phyloP scores from a whole-genome alignment of 2,888 invertebrate genomes.

The Sesamia inferens region DNA sequence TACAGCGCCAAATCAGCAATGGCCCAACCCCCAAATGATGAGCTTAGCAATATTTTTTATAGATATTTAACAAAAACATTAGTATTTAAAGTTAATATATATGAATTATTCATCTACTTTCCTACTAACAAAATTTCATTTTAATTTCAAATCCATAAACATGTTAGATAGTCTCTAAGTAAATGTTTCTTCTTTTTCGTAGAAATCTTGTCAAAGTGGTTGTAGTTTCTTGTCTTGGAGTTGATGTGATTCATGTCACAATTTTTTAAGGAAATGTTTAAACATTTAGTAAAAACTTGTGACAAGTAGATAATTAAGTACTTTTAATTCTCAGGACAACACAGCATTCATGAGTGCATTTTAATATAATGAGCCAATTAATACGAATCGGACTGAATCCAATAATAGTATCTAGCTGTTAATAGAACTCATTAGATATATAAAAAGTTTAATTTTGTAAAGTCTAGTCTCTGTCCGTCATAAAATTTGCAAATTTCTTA shows the following conservation, averaged over 20 bases:
- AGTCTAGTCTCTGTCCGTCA: background rate
- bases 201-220: too few species aligned
- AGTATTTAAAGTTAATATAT: background rate
- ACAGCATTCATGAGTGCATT: slow-evolving; percentile 20
- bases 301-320: slow-evolving; percentile 2
- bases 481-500: too few species aligned
- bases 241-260: too few species aligned
- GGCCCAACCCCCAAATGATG: background rate
- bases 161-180: background rate
- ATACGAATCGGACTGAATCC: slow-evolving; percentile 1
- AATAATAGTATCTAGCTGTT: background rate
- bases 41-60: background rate
- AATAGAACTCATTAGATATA: background rate
- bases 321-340: slow-evolving; percentile 4
- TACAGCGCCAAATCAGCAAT: background rate
- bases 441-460: too few species aligned
- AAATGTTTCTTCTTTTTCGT: background rate
- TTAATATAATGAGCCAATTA: slow-evolving; percentile 12
- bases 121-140: background rate
- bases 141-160: slow-evolving; percentile 19
- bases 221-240: too few species aligned
- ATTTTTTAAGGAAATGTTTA: slow-evolving; percentile 5
- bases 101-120: background rate
- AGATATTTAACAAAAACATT: too few species aligned
- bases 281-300: too few species aligned